Evolutionary conservation across 1,140 invertebrate genomes (phyloP).

Genomic region (Globodera rostochiensis): DNA sequence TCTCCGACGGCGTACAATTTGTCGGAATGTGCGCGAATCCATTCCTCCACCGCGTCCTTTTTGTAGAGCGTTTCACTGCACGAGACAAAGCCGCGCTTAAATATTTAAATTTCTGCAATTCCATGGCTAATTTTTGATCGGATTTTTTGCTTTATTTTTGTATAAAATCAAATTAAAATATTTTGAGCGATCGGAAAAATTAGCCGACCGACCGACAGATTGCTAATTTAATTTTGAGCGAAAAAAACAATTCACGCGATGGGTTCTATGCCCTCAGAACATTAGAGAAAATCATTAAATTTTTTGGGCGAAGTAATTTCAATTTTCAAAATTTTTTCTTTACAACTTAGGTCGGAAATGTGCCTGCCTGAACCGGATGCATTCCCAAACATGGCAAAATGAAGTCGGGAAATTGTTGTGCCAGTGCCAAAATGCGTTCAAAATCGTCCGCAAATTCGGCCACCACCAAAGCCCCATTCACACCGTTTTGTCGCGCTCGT

Average conservation of each 20-base stretch:
- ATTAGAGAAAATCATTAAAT: no score
- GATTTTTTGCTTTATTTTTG: constrained; percentile 13
- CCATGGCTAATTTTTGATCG: background rate
- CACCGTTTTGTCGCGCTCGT: constrained; percentile 26
- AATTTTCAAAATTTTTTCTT: constrained; percentile 17
- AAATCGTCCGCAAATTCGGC: constrained; percentile 42
- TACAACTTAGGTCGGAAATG: no score
- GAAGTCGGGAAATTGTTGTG: constrained; percentile 53
- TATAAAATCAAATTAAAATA: no score
- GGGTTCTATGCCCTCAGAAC: no score
- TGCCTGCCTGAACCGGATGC: constrained; percentile 65
- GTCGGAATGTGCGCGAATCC: constrained; percentile 20
- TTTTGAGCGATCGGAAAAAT: no score
- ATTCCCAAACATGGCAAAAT: constrained; percentile 55
- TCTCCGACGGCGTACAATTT: constrained; percentile 39
- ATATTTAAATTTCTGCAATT: constrained; percentile 12
- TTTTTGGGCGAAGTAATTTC: background rate
- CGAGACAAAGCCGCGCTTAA: constrained; percentile 27
- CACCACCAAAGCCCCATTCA: constrained; percentile 35
- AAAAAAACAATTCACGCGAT: no score
- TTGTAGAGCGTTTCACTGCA: constrained; percentile 26
- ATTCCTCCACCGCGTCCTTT: constrained; percentile 30
- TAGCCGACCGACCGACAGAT: no score
- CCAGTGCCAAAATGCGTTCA: constrained; percentile 33
- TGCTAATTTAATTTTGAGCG: no score